Evolutionary conservation across 2,888 invertebrate genomes (phyloP), one percentile per base, ranked within the genome.

Genomic region (Acronicta aceris): DNA sequence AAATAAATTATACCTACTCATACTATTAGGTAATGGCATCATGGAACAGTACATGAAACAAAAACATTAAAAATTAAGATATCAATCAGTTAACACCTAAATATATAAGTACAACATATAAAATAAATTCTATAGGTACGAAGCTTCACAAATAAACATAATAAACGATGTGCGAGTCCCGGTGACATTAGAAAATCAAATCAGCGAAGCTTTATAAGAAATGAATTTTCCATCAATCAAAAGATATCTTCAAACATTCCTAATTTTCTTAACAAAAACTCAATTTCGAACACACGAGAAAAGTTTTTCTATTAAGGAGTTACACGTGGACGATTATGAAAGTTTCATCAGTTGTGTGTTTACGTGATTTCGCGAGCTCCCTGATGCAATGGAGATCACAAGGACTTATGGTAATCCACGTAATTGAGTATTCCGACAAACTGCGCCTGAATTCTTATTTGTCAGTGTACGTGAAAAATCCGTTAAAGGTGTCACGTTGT

Each of bases 41-140:
- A 91, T 84, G 84, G 89, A 78, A 84, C 83, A 85, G 91, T 93
- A 93, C 93, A 93, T 93, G 93, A 91, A 93, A 93, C 93, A 93
- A 92, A 92, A 84, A 89, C 82, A 87, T 66, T 67, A 73, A 67
- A 83, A 81, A 82, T 83, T 84, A 81, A 83, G 78, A 73, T 81
- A 76, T 76, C 68, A 80, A 54, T 75, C 67, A 73, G 46, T 65
- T 56, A 68, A 74, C 71, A 77, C 66, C 69, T 61, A 69, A 65
- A 72, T 72, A 71, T 65, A 58, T 65, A 64, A 68, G 41, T 61
- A 55, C 30, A 67, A 61, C 59, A 64, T 62, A 72, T 75, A 69
- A 50, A 33, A 58, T 50, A 71, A 68, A 68, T 16, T 65, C 65
- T 65, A 71, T 41, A n/a, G n/a, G n/a, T n/a, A 45, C 52, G 51